Evolutionary conservation across 2,113 vertebrate species (phyloP).

Genomic region (Casuarius casuarius): DNA sequence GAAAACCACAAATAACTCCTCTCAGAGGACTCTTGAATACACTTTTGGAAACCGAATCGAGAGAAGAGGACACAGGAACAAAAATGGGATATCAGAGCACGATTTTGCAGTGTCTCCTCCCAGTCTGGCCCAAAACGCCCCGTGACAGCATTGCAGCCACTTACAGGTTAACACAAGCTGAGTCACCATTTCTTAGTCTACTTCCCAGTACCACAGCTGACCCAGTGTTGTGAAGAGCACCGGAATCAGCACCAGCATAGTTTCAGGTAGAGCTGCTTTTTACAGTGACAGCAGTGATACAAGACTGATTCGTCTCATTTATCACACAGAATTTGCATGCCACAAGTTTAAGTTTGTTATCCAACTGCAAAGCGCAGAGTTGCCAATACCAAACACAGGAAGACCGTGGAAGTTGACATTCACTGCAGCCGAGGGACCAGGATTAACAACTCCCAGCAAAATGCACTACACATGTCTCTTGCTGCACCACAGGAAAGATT

Average conservation of each 20-base stretch:
- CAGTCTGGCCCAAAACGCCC: neutral
- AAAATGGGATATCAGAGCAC: neutral
- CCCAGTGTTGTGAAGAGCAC: neutral
- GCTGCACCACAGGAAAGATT: neutral
- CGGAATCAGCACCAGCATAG: neutral
- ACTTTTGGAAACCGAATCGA: neutral
- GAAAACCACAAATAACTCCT: neutral
- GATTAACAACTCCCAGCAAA: neutral
- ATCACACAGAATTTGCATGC: too few species aligned
- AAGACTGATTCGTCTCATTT: neutral
- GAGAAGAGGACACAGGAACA: neutral
- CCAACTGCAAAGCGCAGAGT: neutral
- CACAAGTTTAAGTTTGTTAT: neutral
- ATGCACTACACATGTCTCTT: rapidly evolving
- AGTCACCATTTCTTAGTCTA: neutral
- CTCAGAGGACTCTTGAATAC: neutral
- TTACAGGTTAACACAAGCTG: neutral
- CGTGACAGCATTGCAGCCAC: neutral
- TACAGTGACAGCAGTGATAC: neutral
- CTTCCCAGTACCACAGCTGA: neutral
- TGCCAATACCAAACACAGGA: neutral
- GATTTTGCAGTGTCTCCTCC: too few species aligned
- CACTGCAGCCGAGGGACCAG: neutral
- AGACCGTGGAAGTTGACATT: neutral
- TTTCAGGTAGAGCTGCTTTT: neutral